These are phyloP conservation scores for Muntiacus reevesi DNA, from an alignment of 2,113 vertebrate species.

Conservation along the genomic window DNA sequence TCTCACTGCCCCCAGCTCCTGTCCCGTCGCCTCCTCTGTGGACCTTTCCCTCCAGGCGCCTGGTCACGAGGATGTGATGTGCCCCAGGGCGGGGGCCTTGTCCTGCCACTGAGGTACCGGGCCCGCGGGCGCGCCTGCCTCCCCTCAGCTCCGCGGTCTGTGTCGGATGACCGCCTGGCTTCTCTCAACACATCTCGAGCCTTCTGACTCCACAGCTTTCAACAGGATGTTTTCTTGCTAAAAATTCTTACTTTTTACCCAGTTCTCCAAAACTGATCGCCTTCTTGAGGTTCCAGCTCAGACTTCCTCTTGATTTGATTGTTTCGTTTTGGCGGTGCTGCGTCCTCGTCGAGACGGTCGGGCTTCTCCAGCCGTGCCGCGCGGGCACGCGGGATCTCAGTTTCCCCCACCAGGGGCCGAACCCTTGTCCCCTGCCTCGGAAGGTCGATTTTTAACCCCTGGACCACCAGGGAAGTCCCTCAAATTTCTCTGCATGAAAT, in stretches of 20 bases:
- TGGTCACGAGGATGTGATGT: rapidly evolving
- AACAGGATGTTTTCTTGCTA: neutral
- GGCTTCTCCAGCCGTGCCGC: neutral
- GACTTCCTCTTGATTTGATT: neutral
- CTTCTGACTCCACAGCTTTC: neutral
- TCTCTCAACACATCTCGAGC: neutral
- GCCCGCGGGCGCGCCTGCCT: neutral
- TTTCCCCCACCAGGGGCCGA: neutral
- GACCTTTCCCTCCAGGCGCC: rapidly evolving
- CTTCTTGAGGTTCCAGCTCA: neutral
- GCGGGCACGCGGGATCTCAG: neutral
- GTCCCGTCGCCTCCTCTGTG: rapidly evolving
- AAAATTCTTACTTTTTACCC: neutral
- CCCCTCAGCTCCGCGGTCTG: rapidly evolving
- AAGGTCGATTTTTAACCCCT: neutral
- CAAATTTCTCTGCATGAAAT: neutral
- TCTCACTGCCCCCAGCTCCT: neutral
- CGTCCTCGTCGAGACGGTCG: rapidly evolving
- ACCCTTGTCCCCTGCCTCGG: neutral
- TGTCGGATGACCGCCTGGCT: rapidly evolving
- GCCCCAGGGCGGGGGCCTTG: rapidly evolving
- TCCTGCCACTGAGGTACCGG: no score
- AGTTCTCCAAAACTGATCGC: neutral
- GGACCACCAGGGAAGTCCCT: neutral
- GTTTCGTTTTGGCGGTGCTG: rapidly evolving